Conservation (phyloP, 2,113 vertebrate genomes). For the Aplodontia rufa region DNA sequence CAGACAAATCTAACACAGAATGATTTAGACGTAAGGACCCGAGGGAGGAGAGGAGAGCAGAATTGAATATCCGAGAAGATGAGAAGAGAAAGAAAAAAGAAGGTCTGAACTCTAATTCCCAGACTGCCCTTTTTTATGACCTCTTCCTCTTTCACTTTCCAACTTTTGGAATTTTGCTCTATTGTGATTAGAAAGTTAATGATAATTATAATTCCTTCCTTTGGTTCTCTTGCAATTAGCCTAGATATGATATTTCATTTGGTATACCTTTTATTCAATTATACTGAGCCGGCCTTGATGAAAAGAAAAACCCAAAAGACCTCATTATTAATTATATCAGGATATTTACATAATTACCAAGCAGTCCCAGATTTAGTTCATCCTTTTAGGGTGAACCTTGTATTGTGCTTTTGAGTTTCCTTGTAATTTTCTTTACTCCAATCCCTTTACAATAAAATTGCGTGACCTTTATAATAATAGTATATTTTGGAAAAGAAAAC, state of each 20-base stretch:
- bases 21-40: background rate
- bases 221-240: slow-evolving; percentile 38
- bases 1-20: background rate
- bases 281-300: slow-evolving; percentile 38
- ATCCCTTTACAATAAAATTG: background rate
- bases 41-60: too few relatives aligned
- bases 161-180: background rate
- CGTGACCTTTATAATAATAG: background rate
- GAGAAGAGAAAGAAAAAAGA: background rate
- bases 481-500: background rate
- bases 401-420: background rate
- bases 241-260: slow-evolving; percentile 27
- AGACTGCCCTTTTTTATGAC: background rate
- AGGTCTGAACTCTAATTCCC: background rate
- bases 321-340: slow-evolving; percentile 42
- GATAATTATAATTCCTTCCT: slow-evolving; percentile 49
- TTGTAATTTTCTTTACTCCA: background rate
- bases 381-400: slow-evolving; percentile 5
- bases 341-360: slow-evolving; percentile 48
- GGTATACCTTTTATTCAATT: slow-evolving; percentile 22
- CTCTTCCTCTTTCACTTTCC: background rate
- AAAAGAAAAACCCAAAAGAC: slow-evolving; percentile 52
- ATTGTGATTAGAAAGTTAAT: slow-evolving; percentile 33
- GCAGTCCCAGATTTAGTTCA: slow-evolving; percentile 31
- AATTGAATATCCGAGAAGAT: background rate